Evolutionary conservation across 2,113 vertebrate species (phyloP).

Genomic region (Gymnobelideus leadbeateri): DNA sequence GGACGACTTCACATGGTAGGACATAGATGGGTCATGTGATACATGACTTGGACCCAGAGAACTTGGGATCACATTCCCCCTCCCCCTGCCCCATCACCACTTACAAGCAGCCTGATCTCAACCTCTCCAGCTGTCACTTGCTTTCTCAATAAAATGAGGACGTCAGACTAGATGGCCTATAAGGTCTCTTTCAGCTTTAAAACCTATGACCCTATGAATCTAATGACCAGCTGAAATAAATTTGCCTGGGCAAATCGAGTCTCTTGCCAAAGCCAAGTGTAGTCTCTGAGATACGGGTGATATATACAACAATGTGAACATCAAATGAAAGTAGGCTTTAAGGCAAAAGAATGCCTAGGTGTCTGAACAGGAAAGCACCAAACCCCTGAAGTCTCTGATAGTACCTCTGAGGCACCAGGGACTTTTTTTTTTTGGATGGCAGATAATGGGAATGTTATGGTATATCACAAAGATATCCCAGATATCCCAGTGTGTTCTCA

Average conservation of each 20-base stretch:
- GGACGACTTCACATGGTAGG: not conserved
- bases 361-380: not conserved
- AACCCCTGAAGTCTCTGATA: not conserved
- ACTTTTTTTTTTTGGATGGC: not conserved
- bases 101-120: not conserved
- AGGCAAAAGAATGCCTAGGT: not conserved
- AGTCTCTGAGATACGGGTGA: not conserved
- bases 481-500: not conserved
- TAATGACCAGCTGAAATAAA: not conserved
- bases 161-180: not conserved
- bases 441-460: not conserved
- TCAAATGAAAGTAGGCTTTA: not conserved
- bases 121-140: not conserved
- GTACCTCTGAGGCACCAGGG: not conserved
- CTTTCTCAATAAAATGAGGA: not conserved
- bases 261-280: not conserved
- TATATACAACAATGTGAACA: not conserved
- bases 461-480: not conserved
- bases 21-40: not conserved
- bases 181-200: not conserved
- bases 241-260: not conserved
- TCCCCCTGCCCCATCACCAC: fast-evolving
- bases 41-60: not conserved
- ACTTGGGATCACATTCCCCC: not conserved
- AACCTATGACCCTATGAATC: not conserved